A percentile compares a stretch with the other conserved stretches of the same genome.
Evolutionary conservation across 1,140 invertebrate species (phyloP).

Genomic region (Trichoplusia ni): DNA sequence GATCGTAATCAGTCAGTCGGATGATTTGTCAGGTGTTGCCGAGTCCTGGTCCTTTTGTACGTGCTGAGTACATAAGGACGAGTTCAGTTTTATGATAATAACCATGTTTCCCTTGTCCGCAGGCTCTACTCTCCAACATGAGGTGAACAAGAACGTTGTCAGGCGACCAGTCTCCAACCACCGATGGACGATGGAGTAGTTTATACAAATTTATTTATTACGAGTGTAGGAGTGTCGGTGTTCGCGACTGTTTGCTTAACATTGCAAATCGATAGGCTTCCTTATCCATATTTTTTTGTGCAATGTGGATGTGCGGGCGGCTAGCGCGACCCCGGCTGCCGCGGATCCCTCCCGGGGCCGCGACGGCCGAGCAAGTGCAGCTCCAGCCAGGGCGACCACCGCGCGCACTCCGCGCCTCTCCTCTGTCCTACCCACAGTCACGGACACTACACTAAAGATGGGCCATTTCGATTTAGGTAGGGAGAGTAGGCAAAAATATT

Average conservation of each 20-base stretch:
- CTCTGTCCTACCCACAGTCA: slow-evolving; percentile 24
- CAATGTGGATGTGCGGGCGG: slow-evolving; percentile 53
- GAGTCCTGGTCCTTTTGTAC: neutral
- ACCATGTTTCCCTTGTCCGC: neutral
- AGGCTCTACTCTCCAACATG: slow-evolving; percentile 11
- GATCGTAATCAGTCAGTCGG: slow-evolving; percentile 25
- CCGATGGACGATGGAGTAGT: slow-evolving; percentile 27
- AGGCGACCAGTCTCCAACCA: neutral
- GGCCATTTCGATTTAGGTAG: slow-evolving; percentile 68
- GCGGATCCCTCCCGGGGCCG: slow-evolving; percentile 41
- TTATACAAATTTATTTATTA: slow-evolving; percentile 1
- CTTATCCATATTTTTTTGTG: neutral
- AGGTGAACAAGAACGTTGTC: slow-evolving; percentile 16
- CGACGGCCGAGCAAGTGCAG: slow-evolving; percentile 57
- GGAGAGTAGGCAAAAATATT: slow-evolving; percentile 34
- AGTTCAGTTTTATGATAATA: neutral
- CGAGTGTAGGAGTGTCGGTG: slow-evolving; percentile 29
- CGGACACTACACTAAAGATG: slow-evolving; percentile 41
- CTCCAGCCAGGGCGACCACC: slow-evolving; percentile 71
- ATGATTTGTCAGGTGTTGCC: slow-evolving; percentile 1
- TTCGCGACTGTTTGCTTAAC: slow-evolving; percentile 25
- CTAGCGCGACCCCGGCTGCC: slow-evolving; percentile 52
- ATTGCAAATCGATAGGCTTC: neutral
- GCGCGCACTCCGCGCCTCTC: slow-evolving; percentile 48
- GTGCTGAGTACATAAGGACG: too few relatives aligned